A percentile compares a stretch with the other conserved stretches of the same genome.
Evolutionary conservation across 2,888 invertebrate genomes (phyloP).

Genomic region (Phalangium opilio): DNA sequence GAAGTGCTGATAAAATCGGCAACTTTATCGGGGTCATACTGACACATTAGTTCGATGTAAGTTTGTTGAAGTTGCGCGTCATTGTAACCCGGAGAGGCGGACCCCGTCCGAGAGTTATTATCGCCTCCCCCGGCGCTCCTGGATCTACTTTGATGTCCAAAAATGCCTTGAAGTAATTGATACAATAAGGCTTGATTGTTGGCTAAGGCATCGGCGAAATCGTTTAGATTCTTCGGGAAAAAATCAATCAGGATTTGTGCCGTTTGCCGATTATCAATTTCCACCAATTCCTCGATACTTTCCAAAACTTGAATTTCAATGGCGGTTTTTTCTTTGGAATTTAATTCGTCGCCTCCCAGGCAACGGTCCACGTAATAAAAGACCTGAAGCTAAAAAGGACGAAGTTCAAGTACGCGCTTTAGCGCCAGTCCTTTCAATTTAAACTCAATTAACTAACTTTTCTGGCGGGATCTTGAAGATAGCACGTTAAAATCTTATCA

Average conservation of each 20-base stretch:
- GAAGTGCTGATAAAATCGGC: conserved; percentile 29
- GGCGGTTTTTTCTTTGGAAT: conserved; percentile 26
- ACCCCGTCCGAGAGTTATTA: conserved; percentile 10
- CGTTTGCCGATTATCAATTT: conserved; percentile 45
- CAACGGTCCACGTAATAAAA: conserved; percentile 38
- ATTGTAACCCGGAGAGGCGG: too few species aligned
- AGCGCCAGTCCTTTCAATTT: too few species aligned
- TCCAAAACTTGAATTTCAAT: conserved; percentile 28
- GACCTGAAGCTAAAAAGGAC: conserved; percentile 37
- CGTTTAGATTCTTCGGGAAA: conserved; percentile 29
- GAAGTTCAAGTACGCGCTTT: too few species aligned
- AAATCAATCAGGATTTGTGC: conserved; percentile 45
- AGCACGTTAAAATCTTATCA: conserved; percentile 49
- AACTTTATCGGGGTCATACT: conserved; percentile 39
- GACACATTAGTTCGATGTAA: conserved; percentile 47
- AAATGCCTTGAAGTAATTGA: conserved; percentile 44
- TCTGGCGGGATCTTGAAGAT: conserved; percentile 45
- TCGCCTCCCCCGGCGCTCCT: too few species aligned
- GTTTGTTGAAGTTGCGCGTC: conserved; percentile 37
- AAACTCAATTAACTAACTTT: conserved; percentile 33
- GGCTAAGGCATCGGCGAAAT: too few species aligned
- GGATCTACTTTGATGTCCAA: too few species aligned
- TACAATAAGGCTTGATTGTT: conserved; percentile 29
- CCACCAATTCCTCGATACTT: conserved; percentile 37
- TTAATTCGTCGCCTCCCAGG: conserved; percentile 27